Evolutionary conservation across 2,113 vertebrate genomes (phyloP).

Genomic region (Erpornis zantholeuca): DNA sequence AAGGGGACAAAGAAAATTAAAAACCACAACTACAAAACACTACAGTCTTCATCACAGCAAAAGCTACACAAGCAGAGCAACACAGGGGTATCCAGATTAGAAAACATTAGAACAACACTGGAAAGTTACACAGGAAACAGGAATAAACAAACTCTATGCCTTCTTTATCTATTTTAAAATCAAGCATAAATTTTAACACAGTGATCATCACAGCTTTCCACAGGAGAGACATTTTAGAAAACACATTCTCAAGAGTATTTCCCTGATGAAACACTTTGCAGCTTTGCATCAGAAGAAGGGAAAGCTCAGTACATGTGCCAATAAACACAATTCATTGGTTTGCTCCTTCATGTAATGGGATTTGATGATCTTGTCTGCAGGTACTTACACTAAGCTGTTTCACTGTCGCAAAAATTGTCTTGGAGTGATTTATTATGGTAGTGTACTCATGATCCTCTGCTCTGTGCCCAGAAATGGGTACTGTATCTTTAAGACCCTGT

Average conservation of each 20-base stretch:
- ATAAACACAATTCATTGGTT: not conserved
- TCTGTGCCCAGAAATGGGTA: not conserved
- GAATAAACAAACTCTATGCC: not conserved
- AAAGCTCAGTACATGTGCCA: not conserved
- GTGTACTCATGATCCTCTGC: not conserved
- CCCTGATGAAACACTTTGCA: not conserved
- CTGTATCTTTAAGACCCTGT: not conserved
- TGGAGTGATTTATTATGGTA: not conserved
- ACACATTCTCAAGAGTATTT: not conserved
- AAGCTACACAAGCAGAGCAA: conserved; percentile 2
- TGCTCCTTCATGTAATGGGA: not conserved
- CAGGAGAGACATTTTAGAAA: not conserved
- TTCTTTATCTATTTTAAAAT: not conserved
- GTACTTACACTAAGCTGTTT: not conserved
- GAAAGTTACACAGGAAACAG: conserved; percentile 15
- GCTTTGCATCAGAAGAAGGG: not conserved
- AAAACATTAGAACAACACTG: not conserved
- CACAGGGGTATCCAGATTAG: not conserved
- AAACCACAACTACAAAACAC: not conserved
- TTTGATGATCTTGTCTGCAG: not conserved
- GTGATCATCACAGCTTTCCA: not conserved
- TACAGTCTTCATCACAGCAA: not conserved
- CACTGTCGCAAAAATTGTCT: not conserved
- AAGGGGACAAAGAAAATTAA: not conserved
- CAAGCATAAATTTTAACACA: not conserved